Conservation (phyloP, 2,797 vertebrate genomes). For the Aphelocoma californica region DNA sequence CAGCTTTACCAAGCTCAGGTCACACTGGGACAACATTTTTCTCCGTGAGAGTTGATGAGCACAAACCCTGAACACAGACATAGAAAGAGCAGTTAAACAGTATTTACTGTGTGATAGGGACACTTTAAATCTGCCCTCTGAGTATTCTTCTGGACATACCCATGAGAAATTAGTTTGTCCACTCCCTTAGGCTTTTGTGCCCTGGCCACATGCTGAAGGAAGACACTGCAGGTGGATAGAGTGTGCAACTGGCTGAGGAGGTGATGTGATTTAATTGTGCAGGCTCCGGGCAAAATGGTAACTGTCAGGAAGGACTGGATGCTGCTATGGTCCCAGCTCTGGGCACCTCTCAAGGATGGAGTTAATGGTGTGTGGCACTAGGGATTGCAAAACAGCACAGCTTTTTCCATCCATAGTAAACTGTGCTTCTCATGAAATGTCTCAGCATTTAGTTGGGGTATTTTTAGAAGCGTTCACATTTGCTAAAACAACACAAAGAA, state of each 20-base stretch:
- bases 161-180: neutral
- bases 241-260: neutral
- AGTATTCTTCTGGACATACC: neutral
- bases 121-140: neutral
- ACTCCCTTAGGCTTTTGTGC: neutral
- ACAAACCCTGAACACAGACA: neutral
- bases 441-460: neutral
- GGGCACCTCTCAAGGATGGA: neutral
- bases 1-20: neutral
- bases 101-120: neutral
- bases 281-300: neutral
- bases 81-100: neutral
- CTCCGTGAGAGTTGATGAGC: accelerated
- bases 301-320: neutral
- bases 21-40: neutral
- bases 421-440: neutral
- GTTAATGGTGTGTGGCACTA: neutral
- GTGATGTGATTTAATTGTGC: neutral
- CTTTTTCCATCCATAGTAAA: neutral
- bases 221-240: neutral
- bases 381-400: neutral
- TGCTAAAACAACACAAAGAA: neutral
- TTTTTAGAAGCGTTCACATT: neutral
- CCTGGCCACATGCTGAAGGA: neutral
- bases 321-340: neutral